Percentiles rank a stretch among this genome's conserved stretches.
Evolutionary conservation across 2,888 invertebrate species (phyloP).

Genomic region (Folsomia manolachei): DNA sequence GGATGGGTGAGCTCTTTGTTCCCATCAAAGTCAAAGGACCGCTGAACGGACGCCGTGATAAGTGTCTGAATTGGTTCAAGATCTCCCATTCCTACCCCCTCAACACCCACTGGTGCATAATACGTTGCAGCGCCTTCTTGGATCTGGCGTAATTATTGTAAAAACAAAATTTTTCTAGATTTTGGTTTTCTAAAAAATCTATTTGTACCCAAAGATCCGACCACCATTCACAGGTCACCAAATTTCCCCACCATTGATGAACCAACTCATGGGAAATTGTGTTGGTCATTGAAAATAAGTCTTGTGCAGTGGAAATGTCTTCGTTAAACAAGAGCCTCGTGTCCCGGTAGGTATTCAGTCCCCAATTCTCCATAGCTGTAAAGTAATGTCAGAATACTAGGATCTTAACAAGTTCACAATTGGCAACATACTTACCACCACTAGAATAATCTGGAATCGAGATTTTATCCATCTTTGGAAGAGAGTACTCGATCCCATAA

Average conservation of each 20-base stretch:
- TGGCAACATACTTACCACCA: constrained; percentile 18
- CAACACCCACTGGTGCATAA: constrained; percentile 31
- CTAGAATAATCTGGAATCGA: constrained; percentile 31
- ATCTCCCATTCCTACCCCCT: constrained; percentile 23
- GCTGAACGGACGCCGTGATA: constrained; percentile 35
- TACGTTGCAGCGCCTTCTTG: constrained; percentile 48
- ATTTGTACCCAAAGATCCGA: constrained; percentile 20
- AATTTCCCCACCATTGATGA: constrained; percentile 40
- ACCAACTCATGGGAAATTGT: constrained; percentile 40
- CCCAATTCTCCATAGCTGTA: constrained; percentile 42
- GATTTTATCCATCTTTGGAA: constrained; percentile 47
- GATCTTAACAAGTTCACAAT: background rate
- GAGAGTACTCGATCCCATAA: constrained; percentile 24
- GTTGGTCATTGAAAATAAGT: constrained; percentile 31
- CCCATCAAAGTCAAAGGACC: constrained; percentile 38
- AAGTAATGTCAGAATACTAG: background rate
- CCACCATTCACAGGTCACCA: constrained; percentile 45
- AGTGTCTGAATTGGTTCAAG: constrained; percentile 31
- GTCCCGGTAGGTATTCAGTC: constrained; percentile 41
- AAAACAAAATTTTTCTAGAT: constrained; percentile 9
- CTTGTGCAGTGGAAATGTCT: constrained; percentile 30
- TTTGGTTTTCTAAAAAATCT: too few relatives aligned
- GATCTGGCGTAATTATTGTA: background rate
- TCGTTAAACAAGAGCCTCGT: constrained; percentile 29
- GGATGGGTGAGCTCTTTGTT: constrained; percentile 32